A percentile compares a stretch with the other conserved stretches of the same genome.
These are phyloP conservation scores for Gallinago paraguaiae DNA, from an alignment of 2,113 vertebrate species.

Conservation along the genomic window DNA sequence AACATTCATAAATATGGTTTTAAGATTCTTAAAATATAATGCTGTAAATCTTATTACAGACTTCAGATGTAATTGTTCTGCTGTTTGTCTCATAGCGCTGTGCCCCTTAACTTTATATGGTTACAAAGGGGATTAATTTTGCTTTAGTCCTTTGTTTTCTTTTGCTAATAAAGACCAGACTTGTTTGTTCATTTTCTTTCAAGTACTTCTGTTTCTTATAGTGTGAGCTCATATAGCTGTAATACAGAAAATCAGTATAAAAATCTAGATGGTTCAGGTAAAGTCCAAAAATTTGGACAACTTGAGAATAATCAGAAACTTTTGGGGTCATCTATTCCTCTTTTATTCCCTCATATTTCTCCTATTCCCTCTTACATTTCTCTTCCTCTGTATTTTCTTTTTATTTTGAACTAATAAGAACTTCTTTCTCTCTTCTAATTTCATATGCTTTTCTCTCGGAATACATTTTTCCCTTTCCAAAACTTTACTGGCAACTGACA, in stretches of 20 bases:
- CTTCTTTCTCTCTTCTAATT: neutral
- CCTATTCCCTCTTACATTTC: neutral
- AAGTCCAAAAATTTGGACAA: conserved; percentile 22
- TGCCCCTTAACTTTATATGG: conserved; percentile 65
- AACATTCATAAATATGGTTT: conserved; percentile 54
- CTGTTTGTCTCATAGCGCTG: conserved; percentile 54
- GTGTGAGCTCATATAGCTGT: conserved; percentile 37
- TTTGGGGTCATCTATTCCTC: neutral
- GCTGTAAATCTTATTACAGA: conserved; percentile 54
- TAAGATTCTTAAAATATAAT: conserved; percentile 40
- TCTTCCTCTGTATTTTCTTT: neutral
- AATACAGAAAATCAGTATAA: conserved; percentile 11
- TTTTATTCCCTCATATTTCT: neutral
- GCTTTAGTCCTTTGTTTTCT: conserved; percentile 71
- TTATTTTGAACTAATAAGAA: neutral
- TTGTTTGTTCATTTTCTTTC: conserved; percentile 70
- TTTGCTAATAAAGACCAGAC: conserved; percentile 69
- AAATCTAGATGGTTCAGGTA: conserved; percentile 28
- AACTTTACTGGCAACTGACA: neutral
- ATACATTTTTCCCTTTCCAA: neutral
- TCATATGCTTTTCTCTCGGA: neutral
- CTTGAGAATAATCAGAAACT: neutral
- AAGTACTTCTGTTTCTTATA: conserved; percentile 66
- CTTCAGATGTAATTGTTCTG: conserved; percentile 66
- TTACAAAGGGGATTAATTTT: conserved; percentile 75